Evolutionary conservation across 2,888 invertebrate species (phyloP).

Genomic region (Ashinkailepas kermadecensis): DNA sequence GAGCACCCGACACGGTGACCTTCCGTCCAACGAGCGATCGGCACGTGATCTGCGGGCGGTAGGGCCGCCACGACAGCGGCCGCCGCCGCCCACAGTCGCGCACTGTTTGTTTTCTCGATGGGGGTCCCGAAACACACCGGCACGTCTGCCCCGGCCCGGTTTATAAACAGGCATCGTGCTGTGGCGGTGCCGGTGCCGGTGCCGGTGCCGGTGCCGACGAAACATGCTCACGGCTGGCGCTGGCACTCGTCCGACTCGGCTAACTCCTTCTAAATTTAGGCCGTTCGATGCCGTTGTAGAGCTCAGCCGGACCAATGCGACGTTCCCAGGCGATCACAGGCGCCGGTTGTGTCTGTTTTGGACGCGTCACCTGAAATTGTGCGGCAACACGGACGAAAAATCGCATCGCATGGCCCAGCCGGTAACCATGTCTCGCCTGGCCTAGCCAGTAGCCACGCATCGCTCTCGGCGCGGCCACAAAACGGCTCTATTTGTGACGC

Average conservation of each 20-base stretch:
- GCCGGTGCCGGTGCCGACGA: not conserved
- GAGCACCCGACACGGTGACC: not conserved
- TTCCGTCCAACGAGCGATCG: not conserved
- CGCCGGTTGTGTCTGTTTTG: no score
- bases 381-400: no score
- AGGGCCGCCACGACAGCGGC: not conserved
- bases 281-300: no score
- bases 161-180: constrained; percentile 11
- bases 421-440: no score
- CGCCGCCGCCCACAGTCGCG: not conserved
- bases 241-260: no score
- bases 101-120: constrained; percentile 12
- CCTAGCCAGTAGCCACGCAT: no score
- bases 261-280: no score
- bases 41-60: not conserved
- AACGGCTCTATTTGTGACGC: not conserved
- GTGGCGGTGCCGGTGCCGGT: not conserved
- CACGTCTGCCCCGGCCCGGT: not conserved
- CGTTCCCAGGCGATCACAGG: no score
- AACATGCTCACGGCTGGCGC: no score
- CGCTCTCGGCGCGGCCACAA: not conserved
- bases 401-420: no score
- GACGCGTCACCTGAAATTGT: no score
- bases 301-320: no score
- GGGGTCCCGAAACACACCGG: not conserved